Percentiles rank a stretch among this genome's conserved stretches.
These are phyloP conservation scores for Octopus sinensis DNA, from an alignment of 1,140 invertebrate genomes.

Conservation along the genomic window DNA sequence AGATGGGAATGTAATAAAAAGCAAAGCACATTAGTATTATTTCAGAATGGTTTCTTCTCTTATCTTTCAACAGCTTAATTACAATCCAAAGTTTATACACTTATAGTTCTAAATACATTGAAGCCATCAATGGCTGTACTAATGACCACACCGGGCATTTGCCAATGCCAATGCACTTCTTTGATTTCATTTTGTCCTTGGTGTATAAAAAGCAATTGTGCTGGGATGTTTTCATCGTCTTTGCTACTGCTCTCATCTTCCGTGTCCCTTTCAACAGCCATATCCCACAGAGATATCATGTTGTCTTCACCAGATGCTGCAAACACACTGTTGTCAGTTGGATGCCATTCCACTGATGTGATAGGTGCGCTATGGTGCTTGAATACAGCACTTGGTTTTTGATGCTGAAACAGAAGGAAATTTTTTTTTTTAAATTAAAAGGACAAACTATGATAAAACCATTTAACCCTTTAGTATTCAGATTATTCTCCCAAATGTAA, in stretches of 20 bases:
- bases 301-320: slow-evolving; percentile 91
- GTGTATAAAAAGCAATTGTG: slow-evolving; percentile 96
- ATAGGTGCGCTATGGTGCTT: slow-evolving; percentile 89
- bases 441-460: no score
- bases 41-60: no score
- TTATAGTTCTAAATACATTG: slow-evolving; percentile 97
- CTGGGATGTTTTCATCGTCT: slow-evolving; percentile 72
- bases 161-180: slow-evolving; percentile 97
- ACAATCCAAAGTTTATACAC: slow-evolving; percentile 68
- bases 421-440: no score
- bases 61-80: no score
- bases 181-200: slow-evolving; percentile 97
- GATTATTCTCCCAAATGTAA: no score
- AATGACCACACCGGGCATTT: slow-evolving; percentile 88
- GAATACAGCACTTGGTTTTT: slow-evolving; percentile 81
- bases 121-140: slow-evolving; percentile 92
- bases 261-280: slow-evolving; percentile 83
- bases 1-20: no score
- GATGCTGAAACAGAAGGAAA: slow-evolving; percentile 56
- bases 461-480: no score
- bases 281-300: slow-evolving; percentile 96
- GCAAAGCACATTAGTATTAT: no score
- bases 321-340: slow-evolving; percentile 85
- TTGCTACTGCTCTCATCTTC: slow-evolving; percentile 43
- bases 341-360: slow-evolving; percentile 96